Conservation (phyloP, 37 sponge, comb jelly and placozoan species). For the Hormiphora californensis region DNA sequence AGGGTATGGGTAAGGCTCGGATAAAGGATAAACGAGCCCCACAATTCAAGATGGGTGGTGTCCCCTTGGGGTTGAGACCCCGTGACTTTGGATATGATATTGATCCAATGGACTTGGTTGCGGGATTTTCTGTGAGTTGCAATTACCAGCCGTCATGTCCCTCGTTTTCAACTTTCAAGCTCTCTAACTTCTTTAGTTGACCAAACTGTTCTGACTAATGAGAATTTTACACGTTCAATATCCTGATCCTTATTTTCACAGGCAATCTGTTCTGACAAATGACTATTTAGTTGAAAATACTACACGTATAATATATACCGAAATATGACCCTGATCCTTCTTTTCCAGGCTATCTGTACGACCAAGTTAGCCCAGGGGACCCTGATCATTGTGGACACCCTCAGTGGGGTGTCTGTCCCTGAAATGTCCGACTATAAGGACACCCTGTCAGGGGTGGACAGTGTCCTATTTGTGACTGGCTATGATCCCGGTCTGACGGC, state of each 20-base stretch:
- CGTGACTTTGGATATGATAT: constrained; percentile 36
- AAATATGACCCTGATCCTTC: too few species aligned
- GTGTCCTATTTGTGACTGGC: constrained; percentile 43
- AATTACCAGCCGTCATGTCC: too few species aligned
- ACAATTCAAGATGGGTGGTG: constrained; percentile 23
- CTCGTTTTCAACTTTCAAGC: too few species aligned
- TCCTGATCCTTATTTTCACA: too few species aligned
- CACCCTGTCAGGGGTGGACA: neutral
- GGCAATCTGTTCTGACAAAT: too few species aligned
- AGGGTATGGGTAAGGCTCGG: constrained; percentile 22
- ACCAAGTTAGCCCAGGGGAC: constrained; percentile 1
- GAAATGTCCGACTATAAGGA: neutral
- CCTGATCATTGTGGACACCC: neutral
- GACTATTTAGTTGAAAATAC: too few species aligned
- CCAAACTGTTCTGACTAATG: too few species aligned
- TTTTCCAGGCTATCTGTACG: neutral
- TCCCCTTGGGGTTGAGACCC: constrained; percentile 14
- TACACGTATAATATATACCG: too few species aligned
- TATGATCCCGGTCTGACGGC: neutral
- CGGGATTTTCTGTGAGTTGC: constrained; percentile 39
- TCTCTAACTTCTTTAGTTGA: too few species aligned
- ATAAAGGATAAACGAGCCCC: constrained; percentile 49
- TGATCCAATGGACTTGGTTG: neutral
- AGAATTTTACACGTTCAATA: too few species aligned
- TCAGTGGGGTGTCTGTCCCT: constrained; percentile 5